Conservation (phyloP, 2,113 vertebrate species). For the Cyanoramphus novaezelandiae region DNA sequence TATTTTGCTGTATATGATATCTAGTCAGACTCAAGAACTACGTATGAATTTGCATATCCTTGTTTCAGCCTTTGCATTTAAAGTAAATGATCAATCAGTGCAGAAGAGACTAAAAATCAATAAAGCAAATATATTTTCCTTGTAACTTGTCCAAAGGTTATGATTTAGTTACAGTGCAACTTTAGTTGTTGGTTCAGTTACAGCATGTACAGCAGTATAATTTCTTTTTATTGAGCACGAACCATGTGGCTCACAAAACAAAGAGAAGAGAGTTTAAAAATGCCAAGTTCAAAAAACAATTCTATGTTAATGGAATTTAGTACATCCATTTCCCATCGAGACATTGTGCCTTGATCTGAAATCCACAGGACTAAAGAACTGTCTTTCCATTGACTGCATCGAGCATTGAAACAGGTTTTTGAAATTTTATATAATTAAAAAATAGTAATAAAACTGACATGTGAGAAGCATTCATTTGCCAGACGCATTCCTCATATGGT, state of each 20-base stretch:
- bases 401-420: not conserved
- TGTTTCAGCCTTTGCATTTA: conserved; percentile 22
- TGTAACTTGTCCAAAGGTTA: conserved; percentile 73
- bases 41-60: not conserved
- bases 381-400: not conserved
- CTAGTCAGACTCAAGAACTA: not conserved
- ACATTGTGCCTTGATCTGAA: not conserved
- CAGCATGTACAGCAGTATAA: conserved; percentile 37
- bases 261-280: conserved; percentile 55
- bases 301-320: not conserved
- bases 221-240: conserved; percentile 64
- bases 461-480: not conserved
- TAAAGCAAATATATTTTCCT: conserved; percentile 65
- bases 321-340: not conserved
- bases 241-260: conserved; percentile 10
- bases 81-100: conserved; percentile 28
- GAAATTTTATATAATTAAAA: not conserved
- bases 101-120: conserved; percentile 50
- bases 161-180: conserved; percentile 64
- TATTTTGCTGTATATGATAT: not conserved
- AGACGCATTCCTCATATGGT: not conserved
- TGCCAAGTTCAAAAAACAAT: conserved; percentile 3
- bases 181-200: conserved; percentile 71
- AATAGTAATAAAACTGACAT: not conserved
- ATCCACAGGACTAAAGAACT: not conserved